phyloP scores from a whole-genome alignment of 2,888 invertebrate species.

The Drosophila histrio region DNA sequence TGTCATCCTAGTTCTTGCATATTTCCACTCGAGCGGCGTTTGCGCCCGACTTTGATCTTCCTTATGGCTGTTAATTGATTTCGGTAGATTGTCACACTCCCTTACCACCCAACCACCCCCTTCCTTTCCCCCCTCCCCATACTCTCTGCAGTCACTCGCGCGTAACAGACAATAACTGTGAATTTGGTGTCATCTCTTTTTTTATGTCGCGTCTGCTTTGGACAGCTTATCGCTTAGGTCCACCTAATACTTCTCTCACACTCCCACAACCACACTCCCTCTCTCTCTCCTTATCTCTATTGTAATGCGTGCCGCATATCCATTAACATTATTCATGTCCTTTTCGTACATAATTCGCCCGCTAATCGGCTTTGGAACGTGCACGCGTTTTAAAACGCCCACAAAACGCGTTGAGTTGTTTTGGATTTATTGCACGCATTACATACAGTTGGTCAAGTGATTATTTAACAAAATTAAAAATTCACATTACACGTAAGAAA shows the following conservation, averaged over 20 bases:
- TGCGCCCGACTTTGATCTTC: constrained; percentile 56
- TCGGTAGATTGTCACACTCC: constrained; percentile 34
- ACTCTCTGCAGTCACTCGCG: constrained; percentile 21
- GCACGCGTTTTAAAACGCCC: constrained; percentile 38
- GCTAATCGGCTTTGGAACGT: constrained; percentile 45
- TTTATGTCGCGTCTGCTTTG: constrained; percentile 18
- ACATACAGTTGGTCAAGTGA: too few species aligned
- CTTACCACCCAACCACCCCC: not conserved
- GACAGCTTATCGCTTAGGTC: constrained; percentile 2
- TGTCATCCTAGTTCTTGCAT: constrained; percentile 20
- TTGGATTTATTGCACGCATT: constrained; percentile 42
- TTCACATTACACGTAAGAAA: too few species aligned
- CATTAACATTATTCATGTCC: constrained; percentile 46
- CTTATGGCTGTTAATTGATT: constrained; percentile 56
- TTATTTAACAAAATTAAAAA: too few species aligned
- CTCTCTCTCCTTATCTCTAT: not conserved
- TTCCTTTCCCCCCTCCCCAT: not conserved
- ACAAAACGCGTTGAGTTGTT: constrained; percentile 11
- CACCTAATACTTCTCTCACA: not conserved
- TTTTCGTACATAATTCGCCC: constrained; percentile 26
- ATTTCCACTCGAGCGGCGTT: constrained; percentile 41
- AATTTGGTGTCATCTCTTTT: constrained; percentile 34
- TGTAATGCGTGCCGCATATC: constrained; percentile 21
- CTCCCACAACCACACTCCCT: not conserved
- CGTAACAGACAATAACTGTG: constrained; percentile 42